Percentiles rank a stretch among this genome's conserved stretches.
Evolutionary conservation across 2,888 invertebrate species (phyloP).

Genomic region (Drosophila robusta): DNA sequence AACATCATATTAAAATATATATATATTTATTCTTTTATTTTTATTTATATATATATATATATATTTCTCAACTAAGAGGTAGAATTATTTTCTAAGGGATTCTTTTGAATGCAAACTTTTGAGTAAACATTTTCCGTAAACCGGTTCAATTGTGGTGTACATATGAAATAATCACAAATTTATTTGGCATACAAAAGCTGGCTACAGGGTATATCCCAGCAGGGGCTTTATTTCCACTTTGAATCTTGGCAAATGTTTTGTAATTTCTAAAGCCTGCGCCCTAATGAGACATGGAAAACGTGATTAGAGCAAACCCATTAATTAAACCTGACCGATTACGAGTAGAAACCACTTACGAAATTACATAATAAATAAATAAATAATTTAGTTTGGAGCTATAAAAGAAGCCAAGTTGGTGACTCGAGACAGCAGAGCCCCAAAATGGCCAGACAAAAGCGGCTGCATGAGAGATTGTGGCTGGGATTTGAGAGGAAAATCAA

Average conservation of each 20-base stretch:
- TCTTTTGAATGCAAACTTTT: too few species aligned
- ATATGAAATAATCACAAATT: not conserved
- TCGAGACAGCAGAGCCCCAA: not conserved
- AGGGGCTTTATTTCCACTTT: not conserved
- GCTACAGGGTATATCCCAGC: not conserved
- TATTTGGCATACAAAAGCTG: too few species aligned
- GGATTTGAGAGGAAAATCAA: conserved; percentile 82
- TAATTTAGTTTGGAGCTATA: not conserved
- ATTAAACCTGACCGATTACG: not conserved
- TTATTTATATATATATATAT: too few species aligned
- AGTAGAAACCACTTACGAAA: conserved; percentile 18
- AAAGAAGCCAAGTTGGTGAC: not conserved
- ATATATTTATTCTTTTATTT: too few species aligned
- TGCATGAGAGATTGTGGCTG: conserved; percentile 6
- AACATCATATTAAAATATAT: too few species aligned
- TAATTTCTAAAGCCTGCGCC: not conserved
- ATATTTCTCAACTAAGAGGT: too few species aligned
- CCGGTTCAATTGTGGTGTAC: too few species aligned
- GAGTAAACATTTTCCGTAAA: too few species aligned
- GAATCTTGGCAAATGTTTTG: not conserved
- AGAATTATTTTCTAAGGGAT: too few species aligned
- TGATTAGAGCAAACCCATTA: conserved; percentile 4
- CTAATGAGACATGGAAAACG: not conserved
- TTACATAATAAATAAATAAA: not conserved
- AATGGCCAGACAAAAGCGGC: conserved; percentile 29